A percentile compares a stretch with the other conserved stretches of the same genome.
Conservation (phyloP, 2,113 vertebrate genomes). For the Origma solitaria region DNA sequence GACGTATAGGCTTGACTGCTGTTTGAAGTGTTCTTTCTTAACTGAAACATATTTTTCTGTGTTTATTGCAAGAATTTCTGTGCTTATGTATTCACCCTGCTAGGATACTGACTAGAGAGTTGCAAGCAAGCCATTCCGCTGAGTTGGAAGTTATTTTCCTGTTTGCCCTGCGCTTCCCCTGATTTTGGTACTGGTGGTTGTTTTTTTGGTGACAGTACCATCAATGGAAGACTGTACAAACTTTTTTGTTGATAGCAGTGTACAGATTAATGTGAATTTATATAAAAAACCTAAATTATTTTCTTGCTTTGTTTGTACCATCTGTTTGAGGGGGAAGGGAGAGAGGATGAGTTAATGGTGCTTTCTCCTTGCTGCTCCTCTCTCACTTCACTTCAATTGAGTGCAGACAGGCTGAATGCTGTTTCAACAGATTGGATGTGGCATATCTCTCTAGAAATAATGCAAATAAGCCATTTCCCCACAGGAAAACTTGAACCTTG, state of each 20-base stretch:
- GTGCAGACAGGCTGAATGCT: not conserved
- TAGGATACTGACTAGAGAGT: not conserved
- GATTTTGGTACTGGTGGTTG: not conserved
- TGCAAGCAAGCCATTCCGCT: not conserved
- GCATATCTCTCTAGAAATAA: not conserved
- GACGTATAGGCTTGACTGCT: not conserved
- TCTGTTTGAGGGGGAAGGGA: not conserved
- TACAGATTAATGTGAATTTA: not conserved
- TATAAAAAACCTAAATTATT: not conserved
- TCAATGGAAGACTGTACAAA: not conserved
- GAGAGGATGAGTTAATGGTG: not conserved
- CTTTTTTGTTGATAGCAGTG: not conserved
- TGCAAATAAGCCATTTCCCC: not conserved
- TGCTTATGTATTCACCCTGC: not conserved
- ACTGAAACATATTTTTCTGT: not conserved
- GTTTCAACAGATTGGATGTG: not conserved
- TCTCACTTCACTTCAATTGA: not conserved
- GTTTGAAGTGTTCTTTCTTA: constrained; percentile 41
- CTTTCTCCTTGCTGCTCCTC: not conserved
- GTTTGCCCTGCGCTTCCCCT: not conserved
- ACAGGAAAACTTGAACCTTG: not conserved
- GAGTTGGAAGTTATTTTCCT: not conserved
- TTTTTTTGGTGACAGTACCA: not conserved
- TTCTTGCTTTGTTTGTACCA: not conserved
- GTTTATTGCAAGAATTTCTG: constrained; percentile 51